These are phyloP conservation scores for Pseudocheirus occidentalis DNA, from an alignment of 2,797 vertebrate species.

Conservation along the genomic window DNA sequence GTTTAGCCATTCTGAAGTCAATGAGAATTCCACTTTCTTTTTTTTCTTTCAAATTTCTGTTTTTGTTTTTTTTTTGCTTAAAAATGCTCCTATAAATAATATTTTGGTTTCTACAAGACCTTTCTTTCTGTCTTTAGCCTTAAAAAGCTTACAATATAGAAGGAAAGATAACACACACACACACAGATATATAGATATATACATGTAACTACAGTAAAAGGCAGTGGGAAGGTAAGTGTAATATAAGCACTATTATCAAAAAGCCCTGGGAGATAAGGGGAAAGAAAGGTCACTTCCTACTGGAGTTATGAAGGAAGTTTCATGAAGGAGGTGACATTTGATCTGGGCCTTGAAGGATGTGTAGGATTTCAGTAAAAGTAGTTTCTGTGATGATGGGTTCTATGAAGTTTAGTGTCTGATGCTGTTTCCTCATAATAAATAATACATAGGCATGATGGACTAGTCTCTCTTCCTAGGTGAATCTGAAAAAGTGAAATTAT, in stretches of 20 bases:
- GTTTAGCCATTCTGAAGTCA: background rate
- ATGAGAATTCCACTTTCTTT: background rate
- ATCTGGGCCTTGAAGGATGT: background rate
- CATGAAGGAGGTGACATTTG: background rate
- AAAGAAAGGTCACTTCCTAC: background rate
- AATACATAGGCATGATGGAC: background rate
- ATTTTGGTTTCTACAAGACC: background rate
- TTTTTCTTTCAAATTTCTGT: background rate
- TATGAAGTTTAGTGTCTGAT: background rate
- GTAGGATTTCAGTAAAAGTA: background rate
- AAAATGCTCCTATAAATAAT: background rate
- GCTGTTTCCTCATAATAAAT: background rate
- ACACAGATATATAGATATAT: background rate
- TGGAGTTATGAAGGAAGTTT: background rate
- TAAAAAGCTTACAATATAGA: background rate
- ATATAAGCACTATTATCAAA: background rate
- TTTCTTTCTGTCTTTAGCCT: background rate
- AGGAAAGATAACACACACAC: background rate
- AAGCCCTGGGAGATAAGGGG: constrained; percentile 3
- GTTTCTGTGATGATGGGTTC: background rate
- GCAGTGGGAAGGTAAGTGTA: background rate
- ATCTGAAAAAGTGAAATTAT: background rate
- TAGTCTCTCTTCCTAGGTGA: background rate
- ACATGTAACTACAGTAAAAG: background rate
- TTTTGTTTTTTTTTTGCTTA: background rate